Conservation (phyloP, 1,140 invertebrate genomes). For the Homarus americanus region DNA sequence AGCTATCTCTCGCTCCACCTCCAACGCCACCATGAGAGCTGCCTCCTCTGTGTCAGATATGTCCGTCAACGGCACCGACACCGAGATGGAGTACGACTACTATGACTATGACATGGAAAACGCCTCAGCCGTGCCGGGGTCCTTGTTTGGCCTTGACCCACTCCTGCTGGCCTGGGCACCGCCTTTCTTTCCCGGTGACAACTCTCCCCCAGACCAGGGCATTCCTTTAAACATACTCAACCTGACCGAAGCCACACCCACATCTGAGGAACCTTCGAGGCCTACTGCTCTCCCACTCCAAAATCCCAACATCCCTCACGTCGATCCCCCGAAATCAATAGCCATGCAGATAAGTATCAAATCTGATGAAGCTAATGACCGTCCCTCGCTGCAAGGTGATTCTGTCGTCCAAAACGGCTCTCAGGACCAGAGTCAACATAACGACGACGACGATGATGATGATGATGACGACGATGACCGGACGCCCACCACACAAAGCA, state of each 20-base stretch:
- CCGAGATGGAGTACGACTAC: slow-evolving; percentile 90
- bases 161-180: slow-evolving; percentile 92
- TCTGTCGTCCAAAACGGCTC: neutral
- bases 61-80: slow-evolving; percentile 85
- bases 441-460: neutral
- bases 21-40: slow-evolving; percentile 35
- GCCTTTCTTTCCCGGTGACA: slow-evolving; percentile 78
- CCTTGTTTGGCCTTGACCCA: slow-evolving; percentile 91
- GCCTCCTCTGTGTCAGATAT: slow-evolving; percentile 83
- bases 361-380: slow-evolving; percentile 31
- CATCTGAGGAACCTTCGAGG: neutral
- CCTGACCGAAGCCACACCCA: neutral
- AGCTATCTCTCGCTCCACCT: slow-evolving; percentile 42
- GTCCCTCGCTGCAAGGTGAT: neutral
- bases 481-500: slow-evolving; percentile 14
- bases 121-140: slow-evolving; percentile 88
- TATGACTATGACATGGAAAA: slow-evolving; percentile 91
- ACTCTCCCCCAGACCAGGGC: slow-evolving; percentile 7
- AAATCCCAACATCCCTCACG: slow-evolving; percentile 10
- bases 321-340: too few species aligned
- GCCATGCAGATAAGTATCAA: neutral
- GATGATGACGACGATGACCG: neutral
- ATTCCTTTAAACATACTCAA: slow-evolving; percentile 40
- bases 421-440: neutral
- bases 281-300: neutral